Conservation (phyloP, 2,797 vertebrate species). For the Syndactyla subalaris region DNA sequence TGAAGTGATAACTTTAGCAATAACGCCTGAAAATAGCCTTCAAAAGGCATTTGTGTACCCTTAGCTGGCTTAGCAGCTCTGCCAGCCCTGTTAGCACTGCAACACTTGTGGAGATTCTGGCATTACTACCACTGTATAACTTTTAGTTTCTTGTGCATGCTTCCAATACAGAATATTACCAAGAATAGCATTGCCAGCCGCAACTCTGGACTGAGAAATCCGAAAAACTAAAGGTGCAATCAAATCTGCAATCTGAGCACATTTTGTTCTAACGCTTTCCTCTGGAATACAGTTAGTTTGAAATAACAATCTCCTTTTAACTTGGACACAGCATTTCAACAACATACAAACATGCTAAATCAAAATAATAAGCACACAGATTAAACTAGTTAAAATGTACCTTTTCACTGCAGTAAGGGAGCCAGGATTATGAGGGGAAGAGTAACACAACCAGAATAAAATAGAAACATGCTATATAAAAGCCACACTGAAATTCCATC, state of each 20-base stretch:
- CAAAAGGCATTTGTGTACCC: not conserved
- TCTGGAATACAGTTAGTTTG: not conserved
- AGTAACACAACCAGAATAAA: not conserved
- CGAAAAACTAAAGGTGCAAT: not conserved
- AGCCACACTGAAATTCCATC: not conserved
- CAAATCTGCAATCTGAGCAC: not conserved
- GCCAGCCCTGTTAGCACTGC: not conserved
- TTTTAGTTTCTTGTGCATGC: not conserved
- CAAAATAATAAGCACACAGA: not conserved
- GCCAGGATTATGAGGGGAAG: not conserved
- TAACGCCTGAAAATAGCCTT: not conserved
- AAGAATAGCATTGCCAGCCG: not conserved
- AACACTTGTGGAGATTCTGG: not conserved
- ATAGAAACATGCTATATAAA: not conserved
- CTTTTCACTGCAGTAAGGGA: not conserved
- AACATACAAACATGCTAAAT: not conserved
- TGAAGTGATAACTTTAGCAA: not conserved
- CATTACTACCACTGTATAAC: not conserved
- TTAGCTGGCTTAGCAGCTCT: not conserved
- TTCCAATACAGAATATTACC: not conserved
- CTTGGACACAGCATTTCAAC: not conserved
- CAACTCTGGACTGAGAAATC: not conserved
- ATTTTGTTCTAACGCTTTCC: not conserved
- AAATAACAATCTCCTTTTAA: not conserved
- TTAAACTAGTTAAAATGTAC: not conserved